Evolutionary conservation across 2,888 invertebrate genomes (phyloP), one percentile per base, ranked within the genome.

Genomic region (Scaptomyza parva): DNA sequence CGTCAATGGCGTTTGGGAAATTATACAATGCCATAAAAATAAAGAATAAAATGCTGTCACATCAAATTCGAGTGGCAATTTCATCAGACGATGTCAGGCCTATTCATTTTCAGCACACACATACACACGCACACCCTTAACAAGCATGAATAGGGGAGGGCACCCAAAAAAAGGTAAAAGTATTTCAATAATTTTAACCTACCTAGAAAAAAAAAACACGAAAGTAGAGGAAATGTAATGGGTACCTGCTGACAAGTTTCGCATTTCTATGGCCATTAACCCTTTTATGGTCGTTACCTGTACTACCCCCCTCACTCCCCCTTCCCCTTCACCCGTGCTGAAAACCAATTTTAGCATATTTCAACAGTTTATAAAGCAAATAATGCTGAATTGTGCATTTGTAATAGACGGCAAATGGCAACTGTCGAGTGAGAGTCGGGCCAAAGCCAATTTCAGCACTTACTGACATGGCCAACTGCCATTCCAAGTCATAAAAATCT

Each of bases 311-410:
- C n/a, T n/a, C n/a, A n/a, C n/a, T n/a, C n/a, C n/a, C n/a, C n/a
- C n/a, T n/a, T n/a, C n/a, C n/a, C n/a, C n/a, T n/a, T n/a, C n/a
- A n/a, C n/a, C n/a, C n/a, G n/a, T n/a, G n/a, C n/a, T n/a, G n/a
- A 57, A 30, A 59, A 62, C 41, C 30, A 59, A 57, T 77, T 72
- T 83, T 84, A 75, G 85, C 82, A 83, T 83, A 86, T 81, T 86
- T 84, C 65, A 53, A 77, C 86, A 84, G 86, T 86, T 85, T 81
- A 81, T 82, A 78, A 64, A 66, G 67, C 65, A 86, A 86, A 86
- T 86, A 81, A 86, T 81, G 86, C 81, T 84, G 78, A 83, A 69
- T 75, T 81, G 85, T 86, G 86, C 84, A 83, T 84, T 83, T 83
- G 71, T 81, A 78, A 86, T 86, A 81, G 82, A 72, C 74, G 80